phyloP scores from a whole-genome alignment of 2,797 vertebrate species.

The Phoxinus dragarum region DNA sequence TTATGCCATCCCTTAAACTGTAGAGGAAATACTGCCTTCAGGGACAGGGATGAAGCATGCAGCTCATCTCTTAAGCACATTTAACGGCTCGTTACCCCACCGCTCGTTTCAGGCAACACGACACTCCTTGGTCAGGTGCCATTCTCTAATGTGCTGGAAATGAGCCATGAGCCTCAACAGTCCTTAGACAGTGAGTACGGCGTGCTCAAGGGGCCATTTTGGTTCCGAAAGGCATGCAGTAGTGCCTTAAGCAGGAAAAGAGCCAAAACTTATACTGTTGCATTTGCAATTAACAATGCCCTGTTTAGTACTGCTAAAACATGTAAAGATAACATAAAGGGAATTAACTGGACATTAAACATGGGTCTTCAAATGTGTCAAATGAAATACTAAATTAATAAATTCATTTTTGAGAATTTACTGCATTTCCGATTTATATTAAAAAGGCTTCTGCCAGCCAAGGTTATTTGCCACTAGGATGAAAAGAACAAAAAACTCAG shows the following conservation, averaged over 20 bases:
- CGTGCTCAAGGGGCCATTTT: conserved; percentile 42
- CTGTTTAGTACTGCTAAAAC: conserved; percentile 14
- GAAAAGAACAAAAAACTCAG: background rate
- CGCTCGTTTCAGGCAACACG: conserved; percentile 63
- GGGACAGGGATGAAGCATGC: conserved; percentile 61
- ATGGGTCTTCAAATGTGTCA: conserved; percentile 26
- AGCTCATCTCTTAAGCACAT: conserved; percentile 76
- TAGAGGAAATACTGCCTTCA: conserved; percentile 46
- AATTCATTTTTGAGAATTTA: conserved; percentile 23
- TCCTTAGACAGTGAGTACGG: conserved; percentile 42
- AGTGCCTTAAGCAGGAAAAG: conserved; percentile 38
- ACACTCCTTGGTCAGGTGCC: conserved; percentile 75
- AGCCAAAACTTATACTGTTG: conserved; percentile 47
- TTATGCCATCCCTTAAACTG: conserved; percentile 48
- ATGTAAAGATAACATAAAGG: background rate
- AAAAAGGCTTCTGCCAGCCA: background rate
- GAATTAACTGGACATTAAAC: background rate
- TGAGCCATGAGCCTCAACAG: conserved; percentile 70
- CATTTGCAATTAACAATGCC: conserved; percentile 40
- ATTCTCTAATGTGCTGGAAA: conserved; percentile 74
- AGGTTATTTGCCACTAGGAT: conserved; percentile 12
- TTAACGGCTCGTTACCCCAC: conserved; percentile 73
- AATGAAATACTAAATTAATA: conserved; percentile 18
- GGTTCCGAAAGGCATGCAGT: conserved; percentile 20
- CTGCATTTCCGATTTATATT: background rate